These are phyloP conservation scores for Nicator chloris DNA, from an alignment of 2,113 vertebrate species.

Conservation along the genomic window DNA sequence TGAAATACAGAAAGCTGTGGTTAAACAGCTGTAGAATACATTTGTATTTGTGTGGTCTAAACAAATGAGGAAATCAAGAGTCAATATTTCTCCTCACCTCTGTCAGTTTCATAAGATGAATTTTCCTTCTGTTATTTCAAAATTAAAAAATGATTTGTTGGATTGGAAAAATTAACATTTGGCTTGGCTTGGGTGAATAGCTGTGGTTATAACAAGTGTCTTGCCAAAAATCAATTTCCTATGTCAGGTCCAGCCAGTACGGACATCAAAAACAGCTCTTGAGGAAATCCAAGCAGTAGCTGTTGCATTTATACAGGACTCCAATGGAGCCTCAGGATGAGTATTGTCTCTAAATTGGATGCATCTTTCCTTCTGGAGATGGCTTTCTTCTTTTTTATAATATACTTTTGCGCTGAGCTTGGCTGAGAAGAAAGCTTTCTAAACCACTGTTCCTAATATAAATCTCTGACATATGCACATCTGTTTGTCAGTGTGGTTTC, in stretches of 20 bases:
- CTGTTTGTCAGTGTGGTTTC: not conserved
- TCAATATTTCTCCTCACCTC: constrained; percentile 9
- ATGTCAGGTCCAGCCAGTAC: not conserved
- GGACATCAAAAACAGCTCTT: not conserved
- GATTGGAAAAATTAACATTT: constrained; percentile 55
- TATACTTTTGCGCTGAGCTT: not conserved
- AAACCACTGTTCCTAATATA: not conserved
- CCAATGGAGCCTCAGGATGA: not conserved
- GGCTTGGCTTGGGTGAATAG: not conserved
- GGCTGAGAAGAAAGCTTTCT: not conserved
- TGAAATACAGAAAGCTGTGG: not conserved
- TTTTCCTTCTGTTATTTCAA: constrained; percentile 35
- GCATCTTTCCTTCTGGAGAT: not conserved
- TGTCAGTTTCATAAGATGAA: not conserved
- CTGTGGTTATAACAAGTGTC: constrained; percentile 2
- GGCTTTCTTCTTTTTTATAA: not conserved
- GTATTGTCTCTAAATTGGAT: not conserved
- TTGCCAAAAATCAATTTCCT: constrained; percentile 51
- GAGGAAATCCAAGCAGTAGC: not conserved
- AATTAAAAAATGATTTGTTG: constrained; percentile 34
- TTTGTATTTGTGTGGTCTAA: constrained; percentile 29
- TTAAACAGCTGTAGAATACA: not conserved
- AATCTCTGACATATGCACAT: not conserved
- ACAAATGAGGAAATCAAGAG: not conserved
- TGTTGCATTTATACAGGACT: not conserved